Base-by-base conservation (phyloP, 2,113 vertebrate genomes). In the Climacteris rufus region DNA sequence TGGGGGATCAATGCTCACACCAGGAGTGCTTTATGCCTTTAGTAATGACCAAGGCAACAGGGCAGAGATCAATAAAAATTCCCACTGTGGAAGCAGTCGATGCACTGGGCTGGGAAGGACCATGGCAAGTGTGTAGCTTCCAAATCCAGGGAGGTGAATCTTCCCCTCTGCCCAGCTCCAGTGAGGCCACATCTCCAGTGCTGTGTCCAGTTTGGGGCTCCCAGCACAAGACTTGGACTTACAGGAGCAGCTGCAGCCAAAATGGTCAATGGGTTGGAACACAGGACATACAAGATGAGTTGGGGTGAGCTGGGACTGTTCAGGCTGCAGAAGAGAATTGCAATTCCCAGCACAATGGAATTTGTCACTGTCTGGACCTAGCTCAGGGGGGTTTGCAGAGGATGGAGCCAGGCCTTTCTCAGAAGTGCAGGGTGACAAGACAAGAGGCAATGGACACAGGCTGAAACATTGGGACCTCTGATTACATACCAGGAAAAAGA, bases 61-160 rank as follows among this genome's bases (percentile, higher is more conserved):
- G 39, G 68, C 13, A 84, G 60, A 53, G 33, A 15, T 45, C 20
- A 59, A 4, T 39, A 21, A 24, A 77, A 64, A 8, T 24, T 77
- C 81, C 64, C 14, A 15, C 20, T 42, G 21, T 2, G 5, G 42
- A 16, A 91, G 33, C 14, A 33, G n/a, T 16, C 0, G 0, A 25
- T 31, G 57, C 15, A 31, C 9, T 18, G 22, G 27, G 28, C 76
- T 95, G 56, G 60, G 37, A 59, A 39, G 22, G 22, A 75, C 27
- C 7, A 6, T 15, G 44, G 5, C 42, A 94, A 79, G 39, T 45
- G n/a, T 30, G 15, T 60, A 75, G 40, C 25, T 33, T 63, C 39
- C 28, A 52, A 30, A 17, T 24, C 6, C 53, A 59, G 14, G 14
- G 44, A 47, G 21, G 8, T 15, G 17, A 63, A 63, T 68, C 24